Percentiles rank a stretch among this genome's conserved stretches.
Evolutionary conservation across 2,113 vertebrate genomes (phyloP).

Genomic region (Meriones unguiculatus): DNA sequence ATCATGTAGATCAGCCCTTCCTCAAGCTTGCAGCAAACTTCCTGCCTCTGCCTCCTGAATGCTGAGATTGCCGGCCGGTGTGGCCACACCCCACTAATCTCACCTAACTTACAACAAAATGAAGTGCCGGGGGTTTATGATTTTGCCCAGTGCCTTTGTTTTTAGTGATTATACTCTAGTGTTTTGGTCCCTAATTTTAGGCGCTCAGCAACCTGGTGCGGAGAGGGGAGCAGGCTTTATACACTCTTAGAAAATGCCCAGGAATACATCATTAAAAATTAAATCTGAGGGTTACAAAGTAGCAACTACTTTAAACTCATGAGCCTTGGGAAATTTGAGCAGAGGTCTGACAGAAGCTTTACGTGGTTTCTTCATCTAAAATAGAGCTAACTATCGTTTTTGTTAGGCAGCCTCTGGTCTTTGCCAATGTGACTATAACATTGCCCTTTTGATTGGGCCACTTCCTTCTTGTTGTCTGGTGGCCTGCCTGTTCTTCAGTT

Average conservation of each 20-base stretch:
- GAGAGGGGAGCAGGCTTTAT: not conserved
- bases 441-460: not conserved
- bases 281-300: not conserved
- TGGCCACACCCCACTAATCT: too few species aligned
- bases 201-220: not conserved
- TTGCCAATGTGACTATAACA: not conserved
- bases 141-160: not conserved
- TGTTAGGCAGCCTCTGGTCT: not conserved
- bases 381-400: not conserved
- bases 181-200: not conserved
- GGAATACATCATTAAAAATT: slow-evolving; percentile 26
- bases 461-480: not conserved
- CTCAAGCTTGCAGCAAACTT: not conserved
- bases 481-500: too few species aligned
- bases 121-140: not conserved
- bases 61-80: not conserved
- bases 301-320: not conserved
- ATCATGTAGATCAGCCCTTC: not conserved
- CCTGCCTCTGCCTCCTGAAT: not conserved
- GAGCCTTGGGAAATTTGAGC: not conserved
- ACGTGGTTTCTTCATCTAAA: not conserved
- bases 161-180: not conserved
- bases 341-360: not conserved
- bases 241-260: not conserved
- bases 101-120: not conserved